Evolutionary conservation across 2,113 vertebrate genomes (phyloP), one percentile per base, ranked within the genome.

Genomic region (Reinhardtius hippoglossoides): DNA sequence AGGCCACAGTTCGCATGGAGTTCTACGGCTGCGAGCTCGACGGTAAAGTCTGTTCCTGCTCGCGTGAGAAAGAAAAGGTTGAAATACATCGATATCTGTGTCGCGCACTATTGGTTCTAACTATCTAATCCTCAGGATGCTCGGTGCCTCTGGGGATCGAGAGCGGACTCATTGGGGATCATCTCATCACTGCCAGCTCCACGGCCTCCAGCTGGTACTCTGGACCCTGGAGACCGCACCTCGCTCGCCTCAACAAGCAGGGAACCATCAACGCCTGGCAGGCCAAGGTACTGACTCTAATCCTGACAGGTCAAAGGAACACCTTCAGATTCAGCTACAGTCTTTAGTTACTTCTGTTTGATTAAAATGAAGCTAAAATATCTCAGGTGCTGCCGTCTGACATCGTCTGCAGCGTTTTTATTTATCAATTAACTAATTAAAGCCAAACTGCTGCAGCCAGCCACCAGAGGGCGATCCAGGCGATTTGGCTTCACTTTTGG

Each of bases 1-100:
- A 80, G 69, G 95, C 97, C n/a, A 94, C 96, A 16, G 89, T 98
- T 79, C 96, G 98, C 42, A 82, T 99, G 95, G 98, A 99, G 74
- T 92, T 96, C 74, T 95, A 95, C 64, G 98, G 97, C 68, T 99
- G 98, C 83, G 95, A 98, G 87, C 85, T 96, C 10, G 95, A 97
- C 6, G 97, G 98, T 99, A 92, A 94, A 94, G 1, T 50, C 46
- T 18, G 46, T 18, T 18, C 6, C 46, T 16, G 3, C 44, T 3
- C 5, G 0, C 27, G 20, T 46, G 23, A 4, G 31, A 7, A 31
- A 31, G 31, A 31, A 20, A 20, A 50, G 6, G 13, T 15, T 44
- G 2, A 18, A 50, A 20, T 14, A 14, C 42, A 44, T 44, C 13
- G 15, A 12, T 2, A 44, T 37, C 35, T 37, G 9, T 37, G 35